Evolutionary conservation across 1,140 invertebrate species (phyloP).

Genomic region (Hylyphantes graminicola): DNA sequence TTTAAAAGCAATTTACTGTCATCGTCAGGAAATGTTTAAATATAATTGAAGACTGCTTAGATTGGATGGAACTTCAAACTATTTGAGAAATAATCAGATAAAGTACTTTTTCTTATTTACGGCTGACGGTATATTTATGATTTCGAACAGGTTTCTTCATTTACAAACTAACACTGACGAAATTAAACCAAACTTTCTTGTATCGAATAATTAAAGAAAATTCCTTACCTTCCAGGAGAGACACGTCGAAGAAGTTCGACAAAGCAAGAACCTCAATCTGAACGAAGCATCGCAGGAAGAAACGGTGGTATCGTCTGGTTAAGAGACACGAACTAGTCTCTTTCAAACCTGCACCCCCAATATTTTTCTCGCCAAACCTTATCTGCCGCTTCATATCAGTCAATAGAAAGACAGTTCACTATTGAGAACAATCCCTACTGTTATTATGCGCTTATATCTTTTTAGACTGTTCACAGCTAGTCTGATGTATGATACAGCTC

Average conservation of each 20-base stretch:
- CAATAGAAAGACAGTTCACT: conserved; percentile 11
- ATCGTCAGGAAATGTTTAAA: too few relatives aligned
- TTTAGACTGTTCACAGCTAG: too few relatives aligned
- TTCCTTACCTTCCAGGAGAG: conserved; percentile 18
- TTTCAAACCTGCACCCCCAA: neutral
- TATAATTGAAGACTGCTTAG: too few relatives aligned
- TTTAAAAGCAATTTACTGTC: too few relatives aligned
- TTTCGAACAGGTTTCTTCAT: too few relatives aligned
- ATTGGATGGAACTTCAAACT: too few relatives aligned
- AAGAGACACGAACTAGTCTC: neutral
- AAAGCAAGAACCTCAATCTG: conserved; percentile 39
- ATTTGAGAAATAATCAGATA: too few relatives aligned
- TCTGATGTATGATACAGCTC: too few relatives aligned
- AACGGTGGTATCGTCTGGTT: conserved; percentile 43
- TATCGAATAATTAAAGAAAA: too few relatives aligned
- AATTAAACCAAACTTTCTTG: neutral
- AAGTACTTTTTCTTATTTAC: too few relatives aligned
- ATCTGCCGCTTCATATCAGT: conserved; percentile 56
- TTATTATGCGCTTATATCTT: neutral
- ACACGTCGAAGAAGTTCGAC: conserved; percentile 53
- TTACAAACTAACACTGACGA: too few relatives aligned
- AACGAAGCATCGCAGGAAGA: conserved; percentile 29
- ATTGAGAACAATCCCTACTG: neutral
- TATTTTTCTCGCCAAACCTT: conserved; percentile 38
- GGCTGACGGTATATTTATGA: too few relatives aligned